Conservation (phyloP, 2,797 vertebrate genomes). For the Periophthalmus magnuspinnatus region DNA sequence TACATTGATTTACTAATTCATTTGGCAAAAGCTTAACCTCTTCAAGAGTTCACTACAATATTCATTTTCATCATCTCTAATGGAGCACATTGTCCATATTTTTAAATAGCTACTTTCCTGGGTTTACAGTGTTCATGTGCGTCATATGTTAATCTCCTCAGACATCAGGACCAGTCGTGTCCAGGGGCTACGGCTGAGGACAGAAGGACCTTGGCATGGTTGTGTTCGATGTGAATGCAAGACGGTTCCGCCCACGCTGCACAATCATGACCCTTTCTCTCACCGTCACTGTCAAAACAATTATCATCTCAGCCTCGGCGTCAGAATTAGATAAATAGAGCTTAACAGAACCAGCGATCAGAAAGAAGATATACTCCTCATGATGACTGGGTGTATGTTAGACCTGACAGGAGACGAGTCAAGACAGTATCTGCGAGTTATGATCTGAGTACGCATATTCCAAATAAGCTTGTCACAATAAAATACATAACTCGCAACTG, state of each 20-base stretch:
- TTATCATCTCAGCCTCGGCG: slow-evolving; percentile 41
- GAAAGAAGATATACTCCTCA: slow-evolving; percentile 21
- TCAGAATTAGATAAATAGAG: slow-evolving; percentile 50
- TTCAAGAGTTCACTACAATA: no score
- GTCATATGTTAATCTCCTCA: slow-evolving; percentile 74
- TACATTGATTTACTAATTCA: no score
- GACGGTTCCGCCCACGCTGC: slow-evolving; percentile 47
- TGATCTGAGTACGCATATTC: not conserved
- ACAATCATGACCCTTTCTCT: slow-evolving; percentile 40
- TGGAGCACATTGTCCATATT: slow-evolving; percentile 1
- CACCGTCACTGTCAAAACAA: slow-evolving; percentile 62
- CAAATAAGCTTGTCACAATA: no score
- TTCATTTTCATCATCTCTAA: slow-evolving; percentile 4
- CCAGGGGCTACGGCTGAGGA: slow-evolving; percentile 73
- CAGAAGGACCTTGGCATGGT: slow-evolving; percentile 74
- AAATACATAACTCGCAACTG: no score
- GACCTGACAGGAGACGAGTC: slow-evolving; percentile 18
- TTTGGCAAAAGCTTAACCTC: no score
- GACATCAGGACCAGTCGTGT: slow-evolving; percentile 75
- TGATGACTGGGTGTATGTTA: slow-evolving; percentile 16
- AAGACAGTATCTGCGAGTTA: not conserved
- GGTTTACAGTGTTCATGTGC: slow-evolving; percentile 35
- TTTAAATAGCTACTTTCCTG: slow-evolving; percentile 12
- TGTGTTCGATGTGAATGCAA: slow-evolving; percentile 47
- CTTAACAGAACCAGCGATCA: slow-evolving; percentile 23